Evolutionary conservation across 2,113 vertebrate genomes (phyloP).

Genomic region (Hiodon alosoides): DNA sequence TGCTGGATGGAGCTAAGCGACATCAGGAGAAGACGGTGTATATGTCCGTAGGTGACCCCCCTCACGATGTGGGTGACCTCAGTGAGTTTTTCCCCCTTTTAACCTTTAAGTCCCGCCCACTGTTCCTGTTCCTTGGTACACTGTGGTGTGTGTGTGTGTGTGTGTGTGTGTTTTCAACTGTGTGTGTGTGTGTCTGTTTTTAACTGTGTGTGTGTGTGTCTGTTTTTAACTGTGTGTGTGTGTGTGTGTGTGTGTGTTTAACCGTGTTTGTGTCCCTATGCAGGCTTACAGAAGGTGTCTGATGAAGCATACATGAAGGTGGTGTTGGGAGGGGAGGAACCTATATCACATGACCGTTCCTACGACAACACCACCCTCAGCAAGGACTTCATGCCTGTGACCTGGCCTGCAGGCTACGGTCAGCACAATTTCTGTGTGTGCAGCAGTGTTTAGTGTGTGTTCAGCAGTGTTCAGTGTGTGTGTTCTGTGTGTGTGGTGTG

Average conservation of each 20-base stretch:
- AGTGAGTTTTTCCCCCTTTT: slow-evolving; percentile 61
- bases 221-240: neutral
- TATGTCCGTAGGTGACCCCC: slow-evolving; percentile 91
- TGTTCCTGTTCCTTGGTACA: neutral
- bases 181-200: no score
- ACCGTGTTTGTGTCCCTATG: slow-evolving; percentile 42
- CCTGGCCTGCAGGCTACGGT: slow-evolving; percentile 90
- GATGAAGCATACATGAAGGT: slow-evolving; percentile 94
- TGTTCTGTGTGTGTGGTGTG: no score
- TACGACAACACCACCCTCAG: slow-evolving; percentile 76
- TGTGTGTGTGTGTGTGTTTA: neutral
- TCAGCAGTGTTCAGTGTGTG: neutral
- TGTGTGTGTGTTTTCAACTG: no score
- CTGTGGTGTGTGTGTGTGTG: neutral
- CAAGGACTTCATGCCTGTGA: slow-evolving; percentile 88
- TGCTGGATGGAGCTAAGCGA: slow-evolving; percentile 78
- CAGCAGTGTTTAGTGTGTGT: slow-evolving; percentile 7
- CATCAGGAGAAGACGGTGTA: slow-evolving; percentile 95
- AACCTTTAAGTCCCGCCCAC: neutral
- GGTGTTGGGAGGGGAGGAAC: slow-evolving; percentile 85
- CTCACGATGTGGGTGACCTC: slow-evolving; percentile 84
- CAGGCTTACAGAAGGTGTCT: slow-evolving; percentile 83
- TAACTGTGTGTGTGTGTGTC: neutral
- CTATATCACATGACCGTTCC: slow-evolving; percentile 73
- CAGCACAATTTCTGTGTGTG: slow-evolving; percentile 45